phyloP scores from a whole-genome alignment of 1,140 invertebrate species.

The Sycophaga agraensis region DNA sequence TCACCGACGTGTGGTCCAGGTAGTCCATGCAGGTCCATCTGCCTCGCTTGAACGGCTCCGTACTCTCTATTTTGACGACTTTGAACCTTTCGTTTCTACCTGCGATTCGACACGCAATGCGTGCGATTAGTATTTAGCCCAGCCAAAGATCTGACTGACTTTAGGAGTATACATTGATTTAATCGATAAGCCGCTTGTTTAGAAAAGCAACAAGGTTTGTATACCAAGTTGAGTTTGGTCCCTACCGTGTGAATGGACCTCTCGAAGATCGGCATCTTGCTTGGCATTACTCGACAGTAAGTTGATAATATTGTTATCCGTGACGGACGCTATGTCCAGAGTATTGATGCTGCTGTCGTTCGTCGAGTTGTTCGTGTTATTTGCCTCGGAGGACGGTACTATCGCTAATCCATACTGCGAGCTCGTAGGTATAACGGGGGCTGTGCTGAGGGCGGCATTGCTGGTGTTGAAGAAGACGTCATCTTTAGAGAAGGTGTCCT shows the following conservation, averaged over 20 bases:
- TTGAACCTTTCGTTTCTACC: conserved; percentile 84
- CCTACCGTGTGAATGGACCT: conserved; percentile 69
- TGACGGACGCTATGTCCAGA: conserved; percentile 56
- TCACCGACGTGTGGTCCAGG: conserved; percentile 78
- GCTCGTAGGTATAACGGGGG: conserved; percentile 80
- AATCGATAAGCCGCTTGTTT: too few species aligned
- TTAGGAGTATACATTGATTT: too few species aligned
- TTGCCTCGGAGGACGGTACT: conserved; percentile 62
- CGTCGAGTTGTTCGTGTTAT: conserved; percentile 64
- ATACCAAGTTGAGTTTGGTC: too few species aligned
- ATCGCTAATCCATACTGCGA: conserved; percentile 81
- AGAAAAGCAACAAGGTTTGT: too few species aligned
- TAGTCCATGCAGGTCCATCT: conserved; percentile 96
- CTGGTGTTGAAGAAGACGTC: conserved; percentile 79
- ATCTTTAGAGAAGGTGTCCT: conserved; percentile 81
- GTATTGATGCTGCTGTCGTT: conserved; percentile 66
- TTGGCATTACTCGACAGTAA: conserved; percentile 57
- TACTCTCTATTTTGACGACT: conserved; percentile 94
- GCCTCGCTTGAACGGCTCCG: conserved; percentile 90
- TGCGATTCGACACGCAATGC: conserved; percentile 4
- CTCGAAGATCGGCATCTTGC: conserved; percentile 66
- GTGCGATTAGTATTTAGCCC: neutral
- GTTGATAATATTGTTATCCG: conserved; percentile 59
- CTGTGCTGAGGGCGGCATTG: conserved; percentile 71
- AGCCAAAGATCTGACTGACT: neutral